These are phyloP conservation scores for Eilema caniola DNA, from an alignment of 2,888 invertebrate genomes.

Conservation along the genomic window DNA sequence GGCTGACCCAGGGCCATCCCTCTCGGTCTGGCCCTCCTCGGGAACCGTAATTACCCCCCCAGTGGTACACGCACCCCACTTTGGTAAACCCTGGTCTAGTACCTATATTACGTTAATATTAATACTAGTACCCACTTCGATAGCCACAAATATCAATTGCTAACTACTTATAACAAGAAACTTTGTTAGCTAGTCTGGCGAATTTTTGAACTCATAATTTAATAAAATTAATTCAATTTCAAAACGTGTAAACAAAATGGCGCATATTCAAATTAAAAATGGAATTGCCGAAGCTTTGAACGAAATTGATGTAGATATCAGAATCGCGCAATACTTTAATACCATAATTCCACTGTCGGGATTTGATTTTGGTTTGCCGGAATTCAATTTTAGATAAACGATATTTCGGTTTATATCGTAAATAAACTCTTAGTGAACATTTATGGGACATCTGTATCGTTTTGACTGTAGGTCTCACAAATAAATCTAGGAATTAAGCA, in stretches of 20 bases:
- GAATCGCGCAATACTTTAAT: not conserved
- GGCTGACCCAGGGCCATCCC: too few relatives aligned
- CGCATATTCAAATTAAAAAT: constrained; percentile 19
- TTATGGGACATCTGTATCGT: not conserved
- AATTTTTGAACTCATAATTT: constrained; percentile 27
- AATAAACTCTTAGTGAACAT: not conserved
- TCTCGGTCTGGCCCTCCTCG: too few relatives aligned
- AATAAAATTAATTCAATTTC: constrained; percentile 31
- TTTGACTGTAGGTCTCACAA: not conserved
- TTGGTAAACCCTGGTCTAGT: not conserved
- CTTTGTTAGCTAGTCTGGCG: constrained; percentile 10
- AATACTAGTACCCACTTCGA: constrained; percentile 4
- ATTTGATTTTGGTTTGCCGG: not conserved
- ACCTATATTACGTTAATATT: constrained; percentile 11
- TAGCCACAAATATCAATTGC: constrained; percentile 13
- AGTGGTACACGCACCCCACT: not conserved
- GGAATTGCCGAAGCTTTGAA: constrained; percentile 11
- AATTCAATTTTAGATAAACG: constrained; percentile 21
- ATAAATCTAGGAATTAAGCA: not conserved
- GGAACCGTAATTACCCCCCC: too few relatives aligned
- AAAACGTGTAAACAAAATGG: constrained; percentile 28
- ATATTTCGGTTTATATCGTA: constrained; percentile 7
- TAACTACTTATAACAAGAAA: constrained; percentile 3
- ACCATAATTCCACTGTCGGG: not conserved
- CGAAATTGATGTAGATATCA: not conserved